These are phyloP conservation scores for Acrocephalus kingi DNA, from an alignment of 2,113 vertebrate genomes.

Conservation along the genomic window DNA sequence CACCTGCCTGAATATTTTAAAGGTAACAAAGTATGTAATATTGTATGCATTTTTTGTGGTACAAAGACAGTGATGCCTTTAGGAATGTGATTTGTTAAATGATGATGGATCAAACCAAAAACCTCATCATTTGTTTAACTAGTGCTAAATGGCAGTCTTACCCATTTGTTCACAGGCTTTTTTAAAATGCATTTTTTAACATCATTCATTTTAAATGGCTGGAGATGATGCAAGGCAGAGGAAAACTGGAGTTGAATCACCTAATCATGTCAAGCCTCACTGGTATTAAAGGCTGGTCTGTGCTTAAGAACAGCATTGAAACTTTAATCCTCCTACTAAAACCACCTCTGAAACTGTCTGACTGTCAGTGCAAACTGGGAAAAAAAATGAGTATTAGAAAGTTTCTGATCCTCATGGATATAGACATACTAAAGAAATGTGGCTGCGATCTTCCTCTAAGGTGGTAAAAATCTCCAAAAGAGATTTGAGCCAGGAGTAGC, in stretches of 20 bases:
- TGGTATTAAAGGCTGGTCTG: not conserved
- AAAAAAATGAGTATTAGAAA: not conserved
- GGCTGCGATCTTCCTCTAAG: not conserved
- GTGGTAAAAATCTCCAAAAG: not conserved
- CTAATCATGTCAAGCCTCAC: not conserved
- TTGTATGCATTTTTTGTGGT: not conserved
- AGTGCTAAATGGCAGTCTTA: not conserved
- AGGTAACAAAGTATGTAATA: not conserved
- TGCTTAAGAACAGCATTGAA: not conserved
- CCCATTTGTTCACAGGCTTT: not conserved
- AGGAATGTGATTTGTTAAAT: not conserved
- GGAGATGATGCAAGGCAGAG: not conserved
- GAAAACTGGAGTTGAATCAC: not conserved
- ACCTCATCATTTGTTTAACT: not conserved
- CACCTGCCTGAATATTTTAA: not conserved
- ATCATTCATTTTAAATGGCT: not conserved
- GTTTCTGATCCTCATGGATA: not conserved
- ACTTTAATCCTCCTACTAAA: not conserved
- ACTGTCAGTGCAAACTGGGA: not conserved
- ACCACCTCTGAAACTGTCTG: not conserved
- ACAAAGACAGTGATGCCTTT: not conserved
- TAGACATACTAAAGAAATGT: not conserved
- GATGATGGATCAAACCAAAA: not conserved
- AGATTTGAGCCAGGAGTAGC: not conserved
- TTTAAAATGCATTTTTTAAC: not conserved